Conservation (phyloP, 2,888 invertebrate genomes). For the Macrosoma leucophasiata region DNA sequence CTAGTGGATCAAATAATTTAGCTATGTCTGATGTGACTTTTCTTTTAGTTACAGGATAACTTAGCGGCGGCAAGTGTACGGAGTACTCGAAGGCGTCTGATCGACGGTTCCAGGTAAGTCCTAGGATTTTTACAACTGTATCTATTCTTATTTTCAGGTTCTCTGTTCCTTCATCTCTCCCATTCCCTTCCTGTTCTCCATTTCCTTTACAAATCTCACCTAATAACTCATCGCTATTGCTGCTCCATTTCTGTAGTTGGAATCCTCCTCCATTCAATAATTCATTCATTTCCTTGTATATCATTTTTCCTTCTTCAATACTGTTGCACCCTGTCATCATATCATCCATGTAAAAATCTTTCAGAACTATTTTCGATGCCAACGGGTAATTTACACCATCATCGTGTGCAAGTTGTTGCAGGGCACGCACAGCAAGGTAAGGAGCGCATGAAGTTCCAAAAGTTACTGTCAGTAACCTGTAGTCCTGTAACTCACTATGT, state of each 20-base stretch:
- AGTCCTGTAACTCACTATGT: conserved; percentile 19
- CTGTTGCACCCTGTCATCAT: conserved; percentile 27
- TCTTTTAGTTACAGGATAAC: conserved; percentile 31
- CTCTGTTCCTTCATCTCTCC: conserved; percentile 2
- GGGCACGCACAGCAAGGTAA: conserved; percentile 27
- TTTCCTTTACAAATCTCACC: conserved; percentile 8
- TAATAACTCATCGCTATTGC: conserved; percentile 23
- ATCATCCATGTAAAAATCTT: conserved; percentile 28
- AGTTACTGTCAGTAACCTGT: conserved; percentile 25
- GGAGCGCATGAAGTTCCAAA: conserved; percentile 33
- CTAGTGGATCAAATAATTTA: conserved; percentile 32
- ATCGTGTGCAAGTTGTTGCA: conserved; percentile 30
- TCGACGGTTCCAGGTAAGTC: conserved; percentile 30
- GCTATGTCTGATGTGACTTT: conserved; percentile 31
- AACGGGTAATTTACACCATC: conserved; percentile 23
- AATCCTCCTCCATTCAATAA: conserved; percentile 33
- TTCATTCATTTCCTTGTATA: conserved; percentile 26
- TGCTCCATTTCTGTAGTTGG: conserved; percentile 31
- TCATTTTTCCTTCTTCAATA: conserved; percentile 20
- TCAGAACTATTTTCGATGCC: conserved; percentile 22
- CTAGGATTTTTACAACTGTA: conserved; percentile 26
- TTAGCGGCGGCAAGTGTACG: conserved; percentile 19
- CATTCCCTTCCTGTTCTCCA: conserved; percentile 1
- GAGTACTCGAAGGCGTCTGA: conserved; percentile 28
- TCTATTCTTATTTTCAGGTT: conserved; percentile 21